Conservation (phyloP, 2,113 vertebrate species). For the Corythoichthys haematopterus region DNA sequence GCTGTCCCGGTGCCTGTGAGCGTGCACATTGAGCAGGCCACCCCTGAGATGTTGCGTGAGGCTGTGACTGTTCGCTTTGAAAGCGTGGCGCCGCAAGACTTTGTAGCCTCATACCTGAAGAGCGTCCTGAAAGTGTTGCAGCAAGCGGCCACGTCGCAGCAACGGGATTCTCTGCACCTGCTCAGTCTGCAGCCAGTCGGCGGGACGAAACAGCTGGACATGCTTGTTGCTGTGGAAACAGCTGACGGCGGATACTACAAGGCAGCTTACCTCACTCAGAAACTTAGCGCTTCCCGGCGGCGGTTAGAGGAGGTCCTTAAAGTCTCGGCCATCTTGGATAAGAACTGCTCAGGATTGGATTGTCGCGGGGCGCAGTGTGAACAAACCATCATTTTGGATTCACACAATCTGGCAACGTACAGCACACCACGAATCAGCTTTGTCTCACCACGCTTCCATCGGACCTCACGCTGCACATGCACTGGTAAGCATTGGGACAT, state of each 20-base stretch:
- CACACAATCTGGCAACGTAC: slow-evolving; percentile 87
- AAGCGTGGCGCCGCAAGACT: slow-evolving; percentile 85
- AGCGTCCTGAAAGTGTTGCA: slow-evolving; percentile 80
- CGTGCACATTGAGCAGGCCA: slow-evolving; percentile 85
- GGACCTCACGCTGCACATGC: slow-evolving; percentile 87
- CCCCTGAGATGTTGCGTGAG: slow-evolving; percentile 84
- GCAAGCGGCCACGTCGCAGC: slow-evolving; percentile 78
- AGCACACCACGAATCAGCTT: slow-evolving; percentile 91
- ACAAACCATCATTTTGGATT: slow-evolving; percentile 86
- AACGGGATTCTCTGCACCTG: slow-evolving; percentile 83
- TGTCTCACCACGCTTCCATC: slow-evolving; percentile 88
- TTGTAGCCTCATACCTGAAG: slow-evolving; percentile 84
- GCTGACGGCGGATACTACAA: slow-evolving; percentile 82
- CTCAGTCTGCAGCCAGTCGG: slow-evolving; percentile 92
- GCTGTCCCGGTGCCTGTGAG: slow-evolving; percentile 84
- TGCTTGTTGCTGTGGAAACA: slow-evolving; percentile 87
- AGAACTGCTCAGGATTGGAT: slow-evolving; percentile 93
- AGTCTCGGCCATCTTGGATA: slow-evolving; percentile 88
- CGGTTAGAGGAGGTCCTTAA: slow-evolving; percentile 87
- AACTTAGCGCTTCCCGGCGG: slow-evolving; percentile 82
- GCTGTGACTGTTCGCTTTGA: slow-evolving; percentile 92
- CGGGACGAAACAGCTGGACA: slow-evolving; percentile 85
- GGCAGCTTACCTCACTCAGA: slow-evolving; percentile 91
- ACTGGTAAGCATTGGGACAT: slow-evolving; percentile 75
- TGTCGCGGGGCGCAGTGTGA: slow-evolving; percentile 91